Evolutionary conservation across 2,888 invertebrate genomes (phyloP), one percentile per base, ranked within the genome.

Genomic region (Orthonevra nobilis): DNA sequence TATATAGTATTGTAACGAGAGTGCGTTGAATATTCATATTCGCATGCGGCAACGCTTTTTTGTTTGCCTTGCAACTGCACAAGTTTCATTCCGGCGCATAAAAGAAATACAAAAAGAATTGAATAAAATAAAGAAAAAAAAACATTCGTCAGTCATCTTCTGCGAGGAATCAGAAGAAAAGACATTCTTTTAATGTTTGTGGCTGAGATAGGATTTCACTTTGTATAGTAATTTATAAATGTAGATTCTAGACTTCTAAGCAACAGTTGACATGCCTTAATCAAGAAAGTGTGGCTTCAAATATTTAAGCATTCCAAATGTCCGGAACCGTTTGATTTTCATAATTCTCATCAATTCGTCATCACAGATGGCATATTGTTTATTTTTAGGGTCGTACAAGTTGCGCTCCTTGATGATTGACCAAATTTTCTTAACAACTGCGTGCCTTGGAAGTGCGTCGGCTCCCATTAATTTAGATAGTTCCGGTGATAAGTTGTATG

Each of bases 271-370:
- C 15, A 38, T 36, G 40, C 10, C 46, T 36, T 87, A 87, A 50
- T 87, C 85, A 40, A 87, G 84, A 84, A 97, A 97, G 90, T 97
- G 98, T 81, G 93, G 93, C 89, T 97, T 97, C 84, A 98, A 91
- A 89, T 96, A 96, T 89, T 98, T 98, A 94, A 98, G 95, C 98
- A 98, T 98, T 81, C 97, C 97, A 85, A 98, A 98, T 61, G 96
- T 96, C 84, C 96, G 94, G 92, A 98, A 97, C 28, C 97, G 93
- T 87, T 97, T 97, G 1, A 94, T 94, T 32, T 97, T 97, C 87
- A 98, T 95, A 32, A 98, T 94, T 89, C 95, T 96, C 88, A 93
- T 90, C 34, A 98, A 90, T 56, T 97, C 95, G 58, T 95, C 96
- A 87, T 98, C 97, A 89, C 97, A 97, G 84, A 97, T 95, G 82